phyloP scores from a whole-genome alignment of 1,140 invertebrate species.

The Drosophila novamexicana region DNA sequence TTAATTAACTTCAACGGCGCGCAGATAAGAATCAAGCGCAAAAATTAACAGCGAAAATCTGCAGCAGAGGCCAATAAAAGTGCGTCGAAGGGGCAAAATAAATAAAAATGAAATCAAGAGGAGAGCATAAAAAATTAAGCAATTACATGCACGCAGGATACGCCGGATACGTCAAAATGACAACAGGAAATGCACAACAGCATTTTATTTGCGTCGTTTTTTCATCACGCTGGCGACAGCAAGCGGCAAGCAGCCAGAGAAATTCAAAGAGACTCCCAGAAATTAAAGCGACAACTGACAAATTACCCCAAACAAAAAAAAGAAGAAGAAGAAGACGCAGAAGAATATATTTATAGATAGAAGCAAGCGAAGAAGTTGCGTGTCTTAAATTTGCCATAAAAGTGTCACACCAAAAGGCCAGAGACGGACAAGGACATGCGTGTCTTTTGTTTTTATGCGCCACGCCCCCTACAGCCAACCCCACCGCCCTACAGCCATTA shows the following conservation, averaged over 20 bases:
- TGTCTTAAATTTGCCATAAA: conserved; percentile 81
- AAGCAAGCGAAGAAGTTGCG: conserved; percentile 61
- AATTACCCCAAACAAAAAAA: conserved; percentile 52
- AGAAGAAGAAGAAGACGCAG: neutral
- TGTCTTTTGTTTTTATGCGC: conserved; percentile 78
- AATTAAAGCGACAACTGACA: conserved; percentile 72
- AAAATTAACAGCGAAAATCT: conserved; percentile 69
- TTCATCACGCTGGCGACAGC: conserved; percentile 51
- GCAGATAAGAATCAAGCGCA: conserved; percentile 75
- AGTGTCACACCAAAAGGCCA: conserved; percentile 65
- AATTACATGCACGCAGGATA: conserved; percentile 70
- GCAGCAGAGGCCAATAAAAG: conserved; percentile 57
- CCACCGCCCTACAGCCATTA: conserved; percentile 28
- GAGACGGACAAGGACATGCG: conserved; percentile 70
- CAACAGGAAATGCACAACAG: conserved; percentile 69
- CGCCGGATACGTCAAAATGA: conserved; percentile 30
- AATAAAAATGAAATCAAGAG: conserved; percentile 39
- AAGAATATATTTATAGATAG: conserved; percentile 1
- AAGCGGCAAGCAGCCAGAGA: conserved; percentile 19
- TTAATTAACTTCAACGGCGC: conserved; percentile 67
- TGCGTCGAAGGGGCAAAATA: conserved; percentile 41
- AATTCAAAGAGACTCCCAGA: conserved; percentile 25
- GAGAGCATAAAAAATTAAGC: conserved; percentile 72
- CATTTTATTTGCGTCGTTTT: conserved; percentile 74
- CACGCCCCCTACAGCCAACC: conserved; percentile 50